phyloP scores from a whole-genome alignment of 2,888 invertebrate species.

The Nymphalis urticae region DNA sequence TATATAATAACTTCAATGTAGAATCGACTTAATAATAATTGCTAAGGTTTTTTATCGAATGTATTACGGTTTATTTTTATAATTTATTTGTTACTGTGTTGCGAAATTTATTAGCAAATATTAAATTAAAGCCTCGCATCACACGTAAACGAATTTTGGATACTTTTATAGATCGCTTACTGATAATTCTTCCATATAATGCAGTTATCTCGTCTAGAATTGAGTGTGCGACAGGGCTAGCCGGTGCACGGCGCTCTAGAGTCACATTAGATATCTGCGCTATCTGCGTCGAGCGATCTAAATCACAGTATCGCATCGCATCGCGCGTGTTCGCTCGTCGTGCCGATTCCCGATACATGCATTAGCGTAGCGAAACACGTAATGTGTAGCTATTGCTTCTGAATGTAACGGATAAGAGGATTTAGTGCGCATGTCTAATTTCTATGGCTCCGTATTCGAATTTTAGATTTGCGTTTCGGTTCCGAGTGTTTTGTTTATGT shows the following conservation, averaged over 20 bases:
- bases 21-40: neutral
- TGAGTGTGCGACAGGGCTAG: conserved; percentile 1
- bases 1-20: conserved; percentile 3
- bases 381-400: conserved; percentile 14
- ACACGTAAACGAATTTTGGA: no score
- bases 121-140: no score
- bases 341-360: conserved; percentile 37
- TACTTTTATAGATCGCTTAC: no score
- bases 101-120: no score
- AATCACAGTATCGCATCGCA: conserved; percentile 34
- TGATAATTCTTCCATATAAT: neutral
- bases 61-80: neutral
- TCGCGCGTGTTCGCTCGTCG: conserved; percentile 35
- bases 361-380: conserved; percentile 32
- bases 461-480: conserved; percentile 11
- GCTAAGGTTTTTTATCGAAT: neutral
- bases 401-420: conserved; percentile 2
- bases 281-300: conserved; percentile 30
- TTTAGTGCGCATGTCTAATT: conserved; percentile 18
- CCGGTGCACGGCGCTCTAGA: neutral
- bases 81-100: no score
- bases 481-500: neutral
- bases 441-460: conserved; percentile 15
- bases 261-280: conserved; percentile 18
- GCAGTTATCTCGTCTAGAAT: neutral